Conservation (phyloP, 2,888 invertebrate genomes). For the Andrena haemorrhoa region DNA sequence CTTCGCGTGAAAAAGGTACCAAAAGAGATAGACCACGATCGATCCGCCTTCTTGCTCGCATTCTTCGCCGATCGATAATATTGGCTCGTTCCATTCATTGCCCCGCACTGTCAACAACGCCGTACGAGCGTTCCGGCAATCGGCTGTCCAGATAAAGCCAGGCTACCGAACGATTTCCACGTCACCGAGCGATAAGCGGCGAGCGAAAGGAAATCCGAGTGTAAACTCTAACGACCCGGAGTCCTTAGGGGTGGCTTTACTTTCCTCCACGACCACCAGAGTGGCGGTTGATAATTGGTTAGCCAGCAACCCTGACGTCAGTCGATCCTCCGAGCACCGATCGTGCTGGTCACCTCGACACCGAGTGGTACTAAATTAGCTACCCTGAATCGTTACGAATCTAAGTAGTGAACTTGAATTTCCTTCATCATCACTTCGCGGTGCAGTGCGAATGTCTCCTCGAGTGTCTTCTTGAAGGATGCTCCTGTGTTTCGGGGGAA, state of each 20-base stretch:
- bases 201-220: conserved; percentile 52
- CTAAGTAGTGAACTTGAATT: neutral
- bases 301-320: conserved; percentile 35
- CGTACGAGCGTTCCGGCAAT: conserved; percentile 4
- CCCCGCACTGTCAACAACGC: conserved; percentile 21
- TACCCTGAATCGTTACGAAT: neutral
- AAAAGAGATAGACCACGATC: neutral
- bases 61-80: conserved; percentile 23
- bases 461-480: neutral
- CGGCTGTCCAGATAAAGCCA: conserved; percentile 12
- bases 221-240: conserved; percentile 9
- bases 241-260: conserved; percentile 43
- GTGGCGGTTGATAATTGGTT: conserved; percentile 46
- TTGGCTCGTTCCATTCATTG: conserved; percentile 16
- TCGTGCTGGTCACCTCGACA: conserved; percentile 13
- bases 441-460: neutral
- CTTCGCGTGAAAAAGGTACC: neutral
- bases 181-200: conserved; percentile 36
- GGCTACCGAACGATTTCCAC: conserved; percentile 24
- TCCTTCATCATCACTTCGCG: neutral
- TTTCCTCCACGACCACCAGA: conserved; percentile 47
- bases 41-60: neutral
- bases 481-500: neutral
- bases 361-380: neutral
- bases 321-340: conserved; percentile 38